A percentile compares a stretch with the other conserved stretches of the same genome.
These are phyloP conservation scores for Arctocebus calabarensis DNA, from an alignment of 2,797 vertebrate genomes.

Conservation along the genomic window DNA sequence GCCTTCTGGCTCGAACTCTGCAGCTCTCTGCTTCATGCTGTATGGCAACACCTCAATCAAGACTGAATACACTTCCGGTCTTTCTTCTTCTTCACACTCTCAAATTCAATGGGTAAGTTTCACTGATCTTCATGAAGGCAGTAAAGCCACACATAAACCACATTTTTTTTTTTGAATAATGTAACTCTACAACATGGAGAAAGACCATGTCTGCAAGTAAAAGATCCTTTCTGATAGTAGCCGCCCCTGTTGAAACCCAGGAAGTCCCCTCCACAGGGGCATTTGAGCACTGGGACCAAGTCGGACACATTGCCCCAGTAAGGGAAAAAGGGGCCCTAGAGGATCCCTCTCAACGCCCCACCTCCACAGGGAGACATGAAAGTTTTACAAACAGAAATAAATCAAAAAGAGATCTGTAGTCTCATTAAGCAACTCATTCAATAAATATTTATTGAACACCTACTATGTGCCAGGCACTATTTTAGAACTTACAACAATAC, in stretches of 20 bases:
- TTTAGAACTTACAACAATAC: neutral
- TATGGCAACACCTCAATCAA: conserved; percentile 83
- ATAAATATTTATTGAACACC: neutral
- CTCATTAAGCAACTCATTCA: neutral
- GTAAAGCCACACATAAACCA: neutral
- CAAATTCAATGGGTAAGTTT: neutral
- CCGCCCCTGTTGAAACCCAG: conserved; percentile 58
- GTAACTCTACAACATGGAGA: conserved; percentile 25
- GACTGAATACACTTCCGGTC: neutral
- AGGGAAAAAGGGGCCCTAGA: rapidly evolving
- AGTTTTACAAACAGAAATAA: neutral
- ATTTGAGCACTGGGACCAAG: neutral
- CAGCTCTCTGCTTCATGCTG: conserved; percentile 85
- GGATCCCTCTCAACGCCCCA: neutral
- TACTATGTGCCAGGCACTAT: neutral
- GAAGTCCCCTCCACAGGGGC: neutral
- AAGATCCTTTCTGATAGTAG: conserved; percentile 51
- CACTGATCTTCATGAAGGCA: neutral
- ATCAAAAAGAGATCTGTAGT: neutral
- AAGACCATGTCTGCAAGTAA: neutral
- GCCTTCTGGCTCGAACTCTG: conserved; percentile 89
- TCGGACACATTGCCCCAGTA: rapidly evolving
- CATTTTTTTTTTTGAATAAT: conserved; percentile 51
- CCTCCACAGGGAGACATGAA: neutral
- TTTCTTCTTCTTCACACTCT: neutral